Evolutionary conservation across 2,113 vertebrate genomes (phyloP), one percentile per base, ranked within the genome.

Genomic region (Podocnemis expansa): DNA sequence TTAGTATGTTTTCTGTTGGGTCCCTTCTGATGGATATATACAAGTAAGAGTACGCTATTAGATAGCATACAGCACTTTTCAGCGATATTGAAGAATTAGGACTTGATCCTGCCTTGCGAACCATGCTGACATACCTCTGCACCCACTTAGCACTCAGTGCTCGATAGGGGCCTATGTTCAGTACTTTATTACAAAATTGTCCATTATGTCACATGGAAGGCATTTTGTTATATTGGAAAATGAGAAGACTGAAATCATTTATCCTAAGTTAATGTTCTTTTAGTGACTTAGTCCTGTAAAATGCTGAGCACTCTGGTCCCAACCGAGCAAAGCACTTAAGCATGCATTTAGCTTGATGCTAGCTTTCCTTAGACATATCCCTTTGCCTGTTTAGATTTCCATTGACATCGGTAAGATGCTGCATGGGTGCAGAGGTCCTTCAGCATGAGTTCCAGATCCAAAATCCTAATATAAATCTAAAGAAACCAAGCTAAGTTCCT

Each of bases 201-300:
- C 34, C 47, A 82, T 11, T 49, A 78, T 92, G 51, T 75, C 70
- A 56, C 86, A 70, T 34, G 85, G 88, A 88, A 0, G 14, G 10
- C 38, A 14, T 86, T 94, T 85, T 90, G 80, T 89, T 92, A 93
- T 92, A 83, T 49, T 90, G 54, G 76, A 93, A 89, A 92, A 96
- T 43, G 56, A 93, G 80, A 8, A 43, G 80, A 86, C 45, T 94
- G 87, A 84, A 96, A 85, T 87, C 60, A 94, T 31, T 94, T 89
- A 95, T 4, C 80, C 10, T 88, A 91, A 89, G 52, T 89, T 97
- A 94, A 93, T 92, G 49, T 49, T 78, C 78, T 54, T 47, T 5
- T 43, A 54, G 82, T 56, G 88, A 55, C 76, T 90, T 47, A 34
- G 88, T 89, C 25, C 52, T 82, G 31, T 12, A 27, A 89, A 52